Percentiles rank a stretch among this genome's conserved stretches.
Evolutionary conservation across 2,888 invertebrate species (phyloP).

Genomic region (Epistrophella euchroma): DNA sequence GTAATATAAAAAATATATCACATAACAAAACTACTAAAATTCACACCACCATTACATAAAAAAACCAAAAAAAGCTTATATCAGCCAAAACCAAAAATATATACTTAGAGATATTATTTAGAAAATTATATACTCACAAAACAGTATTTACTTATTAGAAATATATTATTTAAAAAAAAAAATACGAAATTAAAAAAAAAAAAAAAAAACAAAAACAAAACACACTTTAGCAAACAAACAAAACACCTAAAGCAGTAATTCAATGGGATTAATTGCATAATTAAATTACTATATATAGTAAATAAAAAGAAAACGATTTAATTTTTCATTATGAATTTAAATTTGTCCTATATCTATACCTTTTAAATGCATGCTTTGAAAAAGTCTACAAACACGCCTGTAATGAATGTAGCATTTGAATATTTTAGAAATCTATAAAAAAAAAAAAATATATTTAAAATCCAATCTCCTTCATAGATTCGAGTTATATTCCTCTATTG

Average conservation of each 20-base stretch:
- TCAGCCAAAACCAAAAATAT: slow-evolving; percentile 45
- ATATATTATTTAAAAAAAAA: slow-evolving; percentile 18
- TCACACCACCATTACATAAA: slow-evolving; percentile 56
- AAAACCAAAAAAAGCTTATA: slow-evolving; percentile 47
- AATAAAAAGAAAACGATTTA: slow-evolving; percentile 70
- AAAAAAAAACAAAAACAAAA: slow-evolving; percentile 4
- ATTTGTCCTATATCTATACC: slow-evolving; percentile 73
- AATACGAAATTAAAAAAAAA: slow-evolving; percentile 9
- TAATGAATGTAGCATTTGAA: slow-evolving; percentile 62
- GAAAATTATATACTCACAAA: slow-evolving; percentile 55
- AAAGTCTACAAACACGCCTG: slow-evolving; percentile 65
- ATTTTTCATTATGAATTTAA: slow-evolving; percentile 75
- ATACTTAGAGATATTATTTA: slow-evolving; percentile 56
- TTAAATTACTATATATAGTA: slow-evolving; percentile 67
- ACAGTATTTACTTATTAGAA: slow-evolving; percentile 30
- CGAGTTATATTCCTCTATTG: slow-evolving; percentile 97
- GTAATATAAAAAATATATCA: slow-evolving; percentile 86
- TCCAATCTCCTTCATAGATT: slow-evolving; percentile 86
- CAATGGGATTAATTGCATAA: slow-evolving; percentile 74
- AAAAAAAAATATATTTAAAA: slow-evolving; percentile 48
- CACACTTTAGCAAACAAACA: slow-evolving; percentile 47
- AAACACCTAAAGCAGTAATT: slow-evolving; percentile 72
- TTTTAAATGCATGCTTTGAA: slow-evolving; percentile 71
- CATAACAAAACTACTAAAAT: slow-evolving; percentile 69
- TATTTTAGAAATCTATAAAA: slow-evolving; percentile 20